Conservation (phyloP, 2,888 invertebrate species). For the Podotricha telesiphe region DNA sequence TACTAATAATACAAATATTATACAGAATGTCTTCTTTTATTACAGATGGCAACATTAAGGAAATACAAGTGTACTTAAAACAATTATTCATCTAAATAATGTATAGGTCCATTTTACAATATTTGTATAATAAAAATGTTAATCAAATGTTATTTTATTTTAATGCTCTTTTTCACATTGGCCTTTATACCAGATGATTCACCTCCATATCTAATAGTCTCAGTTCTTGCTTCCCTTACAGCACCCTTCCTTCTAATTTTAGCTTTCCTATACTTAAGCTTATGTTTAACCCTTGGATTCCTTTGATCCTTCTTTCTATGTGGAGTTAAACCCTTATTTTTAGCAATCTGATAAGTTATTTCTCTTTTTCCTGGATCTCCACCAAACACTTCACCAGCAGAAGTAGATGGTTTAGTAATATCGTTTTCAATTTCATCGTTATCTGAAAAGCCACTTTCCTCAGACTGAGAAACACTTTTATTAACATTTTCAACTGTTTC, state of each 20-base stretch:
- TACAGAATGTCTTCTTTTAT: conserved; percentile 50
- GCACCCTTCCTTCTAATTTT: conserved; percentile 96
- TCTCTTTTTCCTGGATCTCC: conserved; percentile 86
- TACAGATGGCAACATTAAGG: conserved; percentile 78
- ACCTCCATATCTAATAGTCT: conserved; percentile 92
- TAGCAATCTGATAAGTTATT: conserved; percentile 96
- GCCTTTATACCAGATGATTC: conserved; percentile 97
- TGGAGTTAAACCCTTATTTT: conserved; percentile 97
- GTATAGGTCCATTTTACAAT: conserved; percentile 49
- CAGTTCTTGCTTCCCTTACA: conserved; percentile 92
- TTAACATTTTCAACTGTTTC: conserved; percentile 20
- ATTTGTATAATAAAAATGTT: conserved; percentile 14
- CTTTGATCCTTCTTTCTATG: conserved; percentile 95
- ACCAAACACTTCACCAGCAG: conserved; percentile 55
- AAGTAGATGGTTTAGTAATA: conserved; percentile 66
- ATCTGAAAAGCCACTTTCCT: conserved; percentile 76
- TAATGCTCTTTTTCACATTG: conserved; percentile 93
- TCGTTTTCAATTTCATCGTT: conserved; percentile 66
- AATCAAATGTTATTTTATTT: conserved; percentile 86
- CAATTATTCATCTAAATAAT: conserved; percentile 54
- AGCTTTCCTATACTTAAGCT: conserved; percentile 95
- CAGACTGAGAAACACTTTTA: conserved; percentile 64
- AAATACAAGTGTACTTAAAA: conserved; percentile 31
- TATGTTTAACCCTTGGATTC: conserved; percentile 97
- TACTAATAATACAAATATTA: background rate